Percentiles rank a stretch among this genome's conserved stretches.
Evolutionary conservation across 2,797 vertebrate genomes (phyloP).

Genomic region (Sciurus carolinensis): DNA sequence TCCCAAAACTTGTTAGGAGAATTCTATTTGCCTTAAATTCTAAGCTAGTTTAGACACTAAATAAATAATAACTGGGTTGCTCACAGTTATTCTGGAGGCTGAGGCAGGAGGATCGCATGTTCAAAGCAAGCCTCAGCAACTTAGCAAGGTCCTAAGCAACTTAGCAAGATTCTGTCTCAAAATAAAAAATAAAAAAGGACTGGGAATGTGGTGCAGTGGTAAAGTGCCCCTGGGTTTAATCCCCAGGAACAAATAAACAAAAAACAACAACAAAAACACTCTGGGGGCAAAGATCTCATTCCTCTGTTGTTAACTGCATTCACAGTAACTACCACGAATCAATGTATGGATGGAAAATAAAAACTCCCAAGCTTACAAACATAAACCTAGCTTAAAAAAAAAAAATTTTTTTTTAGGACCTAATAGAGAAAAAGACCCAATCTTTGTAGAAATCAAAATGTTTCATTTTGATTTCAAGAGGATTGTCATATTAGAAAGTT

Average conservation of each 20-base stretch:
- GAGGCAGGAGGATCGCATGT: too few relatives aligned
- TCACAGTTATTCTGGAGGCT: too few relatives aligned
- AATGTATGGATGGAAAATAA: neutral
- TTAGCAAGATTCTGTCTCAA: too few relatives aligned
- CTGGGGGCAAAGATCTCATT: neutral
- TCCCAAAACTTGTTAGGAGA: conserved; percentile 4
- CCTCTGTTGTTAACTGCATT: neutral
- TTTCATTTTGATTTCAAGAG: neutral
- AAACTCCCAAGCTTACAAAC: neutral
- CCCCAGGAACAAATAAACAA: too few relatives aligned
- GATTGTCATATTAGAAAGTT: neutral
- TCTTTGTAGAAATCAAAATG: conserved; percentile 47
- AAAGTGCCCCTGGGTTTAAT: too few relatives aligned
- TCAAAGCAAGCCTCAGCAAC: too few relatives aligned
- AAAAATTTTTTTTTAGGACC: neutral
- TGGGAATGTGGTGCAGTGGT: too few relatives aligned
- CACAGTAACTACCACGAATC: neutral
- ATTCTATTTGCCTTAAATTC: conserved; percentile 32
- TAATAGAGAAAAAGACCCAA: neutral
- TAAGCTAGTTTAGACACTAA: neutral
- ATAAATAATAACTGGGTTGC: too few relatives aligned
- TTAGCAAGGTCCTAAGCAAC: too few relatives aligned
- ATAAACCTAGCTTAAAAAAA: neutral
- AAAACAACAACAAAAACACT: neutral
- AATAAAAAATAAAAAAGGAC: too few relatives aligned